Base-by-base conservation (phyloP, 2,888 invertebrate genomes). In the Petrophora chlorosata region DNA sequence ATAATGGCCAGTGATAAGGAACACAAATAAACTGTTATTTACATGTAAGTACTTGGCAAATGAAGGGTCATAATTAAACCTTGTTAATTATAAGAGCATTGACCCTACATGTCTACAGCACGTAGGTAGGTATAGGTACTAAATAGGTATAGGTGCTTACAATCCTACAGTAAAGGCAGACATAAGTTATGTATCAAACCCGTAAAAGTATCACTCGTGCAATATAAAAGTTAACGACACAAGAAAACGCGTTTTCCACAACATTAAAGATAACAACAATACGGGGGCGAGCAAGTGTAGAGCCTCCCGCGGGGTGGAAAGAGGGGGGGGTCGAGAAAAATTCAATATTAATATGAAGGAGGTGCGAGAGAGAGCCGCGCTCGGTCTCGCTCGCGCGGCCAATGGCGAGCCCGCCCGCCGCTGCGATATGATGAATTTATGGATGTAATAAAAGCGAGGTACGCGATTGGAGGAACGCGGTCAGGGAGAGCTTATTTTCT, bases 331-430 rank as follows among this genome's bases (percentile, higher is more conserved):
- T 90, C 91, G 91, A 91, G 90, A 93, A 94, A 94, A 94, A 94
- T 94, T 93, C 93, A 93, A 94, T 94, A 94, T 94, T 94, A 94
- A 94, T 94, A 94, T 94, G 92, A 91, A 92, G 92, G 92, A 91
- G 92, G 92, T 92, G 92, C 86, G 90, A 91, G 91, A 74, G 91
- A 91, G 92, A 91, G 64, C 68, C 71, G 82, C 82, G 76, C 52
- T 67, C 60, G 85, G 85, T 91, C 90, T 85, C 85, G 68, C 79
- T 90, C 77, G 76, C 86, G 76, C 89, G 89, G 85, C 91, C 91
- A 91, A 91, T 91, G 89, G 91, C 87, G 87, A 88, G 83, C 79
- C 70, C 76, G 77, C 82, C 80, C 77, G 82, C 76, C 76, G 79
- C 79, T 88, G 85, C 89, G 93, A 93, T 93, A 93, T 93, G 93